Percentiles rank a stretch among this genome's conserved stretches.
Evolutionary conservation across 2,113 vertebrate species (phyloP).

Genomic region (Varanus salvator): DNA sequence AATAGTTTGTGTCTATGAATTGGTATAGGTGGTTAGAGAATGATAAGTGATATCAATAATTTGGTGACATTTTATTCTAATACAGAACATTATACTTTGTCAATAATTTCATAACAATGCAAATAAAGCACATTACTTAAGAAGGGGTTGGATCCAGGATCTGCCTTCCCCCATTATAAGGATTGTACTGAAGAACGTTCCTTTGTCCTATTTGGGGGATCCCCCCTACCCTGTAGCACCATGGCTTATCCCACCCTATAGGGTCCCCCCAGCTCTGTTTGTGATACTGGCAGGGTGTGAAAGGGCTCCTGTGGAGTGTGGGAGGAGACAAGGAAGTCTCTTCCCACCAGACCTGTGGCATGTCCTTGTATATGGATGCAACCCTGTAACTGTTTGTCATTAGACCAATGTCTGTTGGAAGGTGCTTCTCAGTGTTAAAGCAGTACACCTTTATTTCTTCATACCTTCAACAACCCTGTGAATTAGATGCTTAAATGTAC

Average conservation of each 20-base stretch:
- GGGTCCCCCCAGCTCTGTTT: too few relatives aligned
- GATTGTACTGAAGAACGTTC: too few relatives aligned
- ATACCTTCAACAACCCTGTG: neutral
- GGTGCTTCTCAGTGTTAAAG: neutral
- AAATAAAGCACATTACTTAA: neutral
- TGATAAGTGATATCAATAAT: neutral
- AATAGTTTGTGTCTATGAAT: conserved; percentile 12
- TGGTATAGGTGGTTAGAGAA: conserved; percentile 1
- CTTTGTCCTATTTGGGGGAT: too few relatives aligned
- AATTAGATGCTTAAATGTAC: neutral
- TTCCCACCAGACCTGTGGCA: too few relatives aligned
- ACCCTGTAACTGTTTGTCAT: neutral
- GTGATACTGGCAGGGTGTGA: too few relatives aligned
- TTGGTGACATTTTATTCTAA: conserved; percentile 1
- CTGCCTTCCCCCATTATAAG: too few relatives aligned
- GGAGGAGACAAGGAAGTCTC: too few relatives aligned
- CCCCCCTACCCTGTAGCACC: too few relatives aligned
- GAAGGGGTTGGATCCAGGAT: too few relatives aligned
- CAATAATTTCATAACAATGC: neutral
- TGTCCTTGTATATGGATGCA: too few relatives aligned
- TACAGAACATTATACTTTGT: neutral
- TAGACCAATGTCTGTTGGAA: neutral
- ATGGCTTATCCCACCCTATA: too few relatives aligned
- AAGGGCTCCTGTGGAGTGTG: too few relatives aligned
- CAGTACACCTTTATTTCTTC: neutral